A percentile compares a stretch with the other conserved stretches of the same genome.
phyloP scores from a whole-genome alignment of 2,888 invertebrate species.

The Eilema depressum region DNA sequence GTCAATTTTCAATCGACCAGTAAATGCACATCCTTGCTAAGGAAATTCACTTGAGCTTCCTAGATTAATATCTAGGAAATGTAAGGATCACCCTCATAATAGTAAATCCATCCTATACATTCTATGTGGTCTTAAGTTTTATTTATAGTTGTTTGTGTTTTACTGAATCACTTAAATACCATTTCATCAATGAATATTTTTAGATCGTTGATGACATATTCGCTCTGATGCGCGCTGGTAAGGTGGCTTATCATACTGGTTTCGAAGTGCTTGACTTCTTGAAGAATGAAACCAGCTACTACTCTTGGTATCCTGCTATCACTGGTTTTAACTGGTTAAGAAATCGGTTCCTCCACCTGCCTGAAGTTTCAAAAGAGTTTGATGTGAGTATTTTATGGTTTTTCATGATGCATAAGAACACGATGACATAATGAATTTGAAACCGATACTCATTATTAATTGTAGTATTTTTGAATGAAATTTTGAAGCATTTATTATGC shows the following conservation, averaged over 20 bases:
- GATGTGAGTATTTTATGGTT: conserved; percentile 64
- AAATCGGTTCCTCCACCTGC: conserved; percentile 76
- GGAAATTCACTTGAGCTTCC: no score
- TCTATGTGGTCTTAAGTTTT: neutral
- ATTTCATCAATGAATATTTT: conserved; percentile 27
- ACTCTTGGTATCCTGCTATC: conserved; percentile 80
- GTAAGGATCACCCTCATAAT: no score
- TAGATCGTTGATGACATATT: conserved; percentile 83
- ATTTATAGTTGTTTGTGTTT: neutral
- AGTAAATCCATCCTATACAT: no score
- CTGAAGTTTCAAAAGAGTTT: conserved; percentile 63
- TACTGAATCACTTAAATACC: neutral
- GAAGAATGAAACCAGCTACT: conserved; percentile 75
- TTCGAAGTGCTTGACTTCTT: conserved; percentile 77
- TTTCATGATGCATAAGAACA: neutral
- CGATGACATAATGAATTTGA: no score
- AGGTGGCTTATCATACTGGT: conserved; percentile 66
- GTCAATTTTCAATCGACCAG: no score
- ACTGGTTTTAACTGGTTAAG: conserved; percentile 78
- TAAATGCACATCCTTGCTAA: no score
- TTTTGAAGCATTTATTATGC: no score
- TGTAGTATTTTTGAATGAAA: no score
- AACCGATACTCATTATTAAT: no score
- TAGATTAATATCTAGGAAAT: no score
- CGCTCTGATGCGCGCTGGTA: conserved; percentile 76